Conservation (phyloP, 1,140 invertebrate genomes). For the Aricia agestis region DNA sequence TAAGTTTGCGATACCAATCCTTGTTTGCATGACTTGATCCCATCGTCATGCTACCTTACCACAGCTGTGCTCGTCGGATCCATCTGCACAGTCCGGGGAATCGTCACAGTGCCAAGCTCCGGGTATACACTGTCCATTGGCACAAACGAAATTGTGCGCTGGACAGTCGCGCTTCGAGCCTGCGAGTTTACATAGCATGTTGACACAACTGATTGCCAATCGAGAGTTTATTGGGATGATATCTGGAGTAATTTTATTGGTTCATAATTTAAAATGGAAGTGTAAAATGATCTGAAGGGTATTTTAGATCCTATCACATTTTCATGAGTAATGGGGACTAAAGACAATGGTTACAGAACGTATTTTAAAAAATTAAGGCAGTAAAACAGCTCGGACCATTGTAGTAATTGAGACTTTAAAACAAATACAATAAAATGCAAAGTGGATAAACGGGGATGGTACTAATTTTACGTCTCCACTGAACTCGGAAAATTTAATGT, state of each 20-base stretch:
- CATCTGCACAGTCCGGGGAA: conserved; percentile 81
- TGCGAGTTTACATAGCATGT: conserved; percentile 14
- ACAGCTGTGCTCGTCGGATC: conserved; percentile 81
- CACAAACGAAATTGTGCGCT: conserved; percentile 79
- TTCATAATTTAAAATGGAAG: not conserved
- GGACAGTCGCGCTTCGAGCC: conserved; percentile 70
- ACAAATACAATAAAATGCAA: conserved; percentile 15
- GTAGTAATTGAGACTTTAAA: conserved; percentile 4
- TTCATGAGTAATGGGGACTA: no score
- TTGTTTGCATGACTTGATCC: not conserved
- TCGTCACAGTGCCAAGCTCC: conserved; percentile 83
- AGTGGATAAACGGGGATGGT: conserved; percentile 19
- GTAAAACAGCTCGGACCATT: not conserved
- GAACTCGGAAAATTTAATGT: conserved; percentile 39
- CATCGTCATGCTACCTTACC: conserved; percentile 76
- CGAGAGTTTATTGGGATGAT: not conserved
- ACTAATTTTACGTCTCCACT: conserved; percentile 49
- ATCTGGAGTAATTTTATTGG: not conserved
- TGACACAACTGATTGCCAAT: conserved; percentile 4
- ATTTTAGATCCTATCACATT: no score
- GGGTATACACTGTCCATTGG: conserved; percentile 82
- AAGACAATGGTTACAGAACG: no score
- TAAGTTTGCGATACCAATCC: not conserved
- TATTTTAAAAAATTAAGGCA: not conserved
- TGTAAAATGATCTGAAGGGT: no score